phyloP scores from a whole-genome alignment of 1,140 invertebrate genomes.

The Meloidogyne hapla region DNA sequence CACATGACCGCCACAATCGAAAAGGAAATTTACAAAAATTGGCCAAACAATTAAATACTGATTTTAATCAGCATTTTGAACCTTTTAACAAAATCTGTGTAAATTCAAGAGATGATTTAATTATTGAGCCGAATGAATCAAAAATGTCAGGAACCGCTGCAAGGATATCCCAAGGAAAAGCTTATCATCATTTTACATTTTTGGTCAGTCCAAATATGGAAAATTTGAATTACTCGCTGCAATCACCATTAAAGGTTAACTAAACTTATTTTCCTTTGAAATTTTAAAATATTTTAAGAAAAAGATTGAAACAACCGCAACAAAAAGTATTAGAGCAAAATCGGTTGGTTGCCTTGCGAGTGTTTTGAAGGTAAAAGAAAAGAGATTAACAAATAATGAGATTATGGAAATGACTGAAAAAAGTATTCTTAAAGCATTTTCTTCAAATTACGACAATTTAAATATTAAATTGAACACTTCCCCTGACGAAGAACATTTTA shows the following conservation, averaged over 20 bases:
- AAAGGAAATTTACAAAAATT: conserved; percentile 51
- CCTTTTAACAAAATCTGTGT: background rate
- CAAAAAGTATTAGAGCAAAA: conserved; percentile 51
- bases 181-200: conserved; percentile 61
- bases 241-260: conserved; percentile 41
- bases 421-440: conserved; percentile 14
- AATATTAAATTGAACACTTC: conserved; percentile 2
- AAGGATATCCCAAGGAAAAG: conserved; percentile 50
- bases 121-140: conserved; percentile 49
- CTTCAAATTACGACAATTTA: conserved; percentile 20
- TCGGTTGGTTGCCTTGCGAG: conserved; percentile 52
- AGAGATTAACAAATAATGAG: background rate
- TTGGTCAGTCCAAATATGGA: conserved; percentile 50
- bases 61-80: conserved; percentile 29
- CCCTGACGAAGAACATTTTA: background rate
- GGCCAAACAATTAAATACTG: conserved; percentile 47
- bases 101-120: conserved; percentile 54
- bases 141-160: conserved; percentile 63
- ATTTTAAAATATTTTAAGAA: conserved; percentile 18
- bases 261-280: conserved; percentile 7
- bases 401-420: conserved; percentile 5
- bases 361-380: background rate
- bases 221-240: conserved; percentile 40
- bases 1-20: conserved; percentile 52
- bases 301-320: conserved; percentile 58